Evolutionary conservation across 2,113 vertebrate genomes (phyloP).

Genomic region (Prunella fulvescens): DNA sequence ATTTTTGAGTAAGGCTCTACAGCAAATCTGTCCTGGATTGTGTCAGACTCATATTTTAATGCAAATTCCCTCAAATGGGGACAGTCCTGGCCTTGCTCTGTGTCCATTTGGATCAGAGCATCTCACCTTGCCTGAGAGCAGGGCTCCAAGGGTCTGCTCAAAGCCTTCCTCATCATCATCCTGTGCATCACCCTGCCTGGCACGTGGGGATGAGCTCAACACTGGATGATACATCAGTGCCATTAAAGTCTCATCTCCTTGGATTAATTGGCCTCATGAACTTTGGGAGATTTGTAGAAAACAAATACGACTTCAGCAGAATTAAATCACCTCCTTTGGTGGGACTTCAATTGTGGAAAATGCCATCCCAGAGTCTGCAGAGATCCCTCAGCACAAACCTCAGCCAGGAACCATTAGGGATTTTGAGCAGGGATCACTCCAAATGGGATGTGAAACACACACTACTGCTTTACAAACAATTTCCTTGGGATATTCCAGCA

Average conservation of each 20-base stretch:
- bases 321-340: neutral
- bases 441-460: neutral
- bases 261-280: constrained; percentile 3
- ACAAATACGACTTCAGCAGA: neutral
- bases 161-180: neutral
- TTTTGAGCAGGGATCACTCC: neutral
- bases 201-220: neutral
- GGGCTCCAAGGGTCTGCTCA: neutral
- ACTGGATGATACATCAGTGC: neutral
- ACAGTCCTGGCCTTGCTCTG: neutral
- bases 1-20: neutral
- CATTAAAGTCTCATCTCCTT: neutral
- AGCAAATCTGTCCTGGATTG: neutral
- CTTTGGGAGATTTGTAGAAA: neutral
- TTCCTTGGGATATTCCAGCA: neutral
- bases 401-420: accelerated
- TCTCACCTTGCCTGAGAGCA: neutral
- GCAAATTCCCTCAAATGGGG: neutral
- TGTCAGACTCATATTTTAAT: neutral
- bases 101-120: neutral
- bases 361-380: neutral
- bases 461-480: neutral
- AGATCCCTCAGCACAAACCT: neutral
- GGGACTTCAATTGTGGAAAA: neutral
- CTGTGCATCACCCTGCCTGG: neutral